A percentile compares a stretch with the other conserved stretches of the same genome.
Conservation (phyloP, 2,113 vertebrate genomes). For the Colossoma macropomum region DNA sequence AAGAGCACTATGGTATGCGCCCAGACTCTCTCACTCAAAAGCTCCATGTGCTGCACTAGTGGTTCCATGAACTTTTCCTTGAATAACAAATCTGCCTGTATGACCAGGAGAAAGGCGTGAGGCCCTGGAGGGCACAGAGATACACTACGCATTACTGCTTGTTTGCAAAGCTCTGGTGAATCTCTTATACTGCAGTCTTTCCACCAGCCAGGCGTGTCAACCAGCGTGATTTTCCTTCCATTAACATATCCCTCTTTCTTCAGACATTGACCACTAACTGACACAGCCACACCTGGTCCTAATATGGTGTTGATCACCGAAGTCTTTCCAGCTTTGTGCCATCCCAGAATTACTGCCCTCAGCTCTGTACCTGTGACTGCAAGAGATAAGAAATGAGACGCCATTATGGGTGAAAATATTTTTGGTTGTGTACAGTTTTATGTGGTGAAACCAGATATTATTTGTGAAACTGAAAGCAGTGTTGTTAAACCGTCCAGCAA, state of each 20-base stretch:
- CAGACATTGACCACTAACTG: background rate
- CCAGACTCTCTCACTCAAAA: conserved; percentile 17
- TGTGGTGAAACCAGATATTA: too few relatives aligned
- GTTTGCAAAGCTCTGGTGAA: conserved; percentile 24
- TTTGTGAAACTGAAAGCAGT: too few relatives aligned
- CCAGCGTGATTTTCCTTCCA: background rate
- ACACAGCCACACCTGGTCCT: background rate
- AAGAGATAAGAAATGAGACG: too few relatives aligned
- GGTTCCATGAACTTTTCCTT: background rate
- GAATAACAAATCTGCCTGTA: background rate
- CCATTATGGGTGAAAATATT: too few relatives aligned
- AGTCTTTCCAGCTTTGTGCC: conserved; percentile 3
- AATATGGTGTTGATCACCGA: conserved; percentile 13
- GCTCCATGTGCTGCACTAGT: background rate
- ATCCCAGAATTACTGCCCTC: background rate
- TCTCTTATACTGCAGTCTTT: background rate
- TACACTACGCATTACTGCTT: conserved; percentile 2
- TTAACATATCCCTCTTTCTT: conserved; percentile 19
- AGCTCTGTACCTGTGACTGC: background rate
- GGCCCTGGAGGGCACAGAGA: conserved; percentile 1
- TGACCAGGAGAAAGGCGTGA: background rate
- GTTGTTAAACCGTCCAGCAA: too few relatives aligned
- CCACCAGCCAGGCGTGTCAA: conserved; percentile 28
- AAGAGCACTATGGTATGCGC: background rate
- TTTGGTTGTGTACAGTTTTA: too few relatives aligned